Evolutionary conservation across 2,888 invertebrate genomes (phyloP).

Genomic region (Punctoribates punctum): DNA sequence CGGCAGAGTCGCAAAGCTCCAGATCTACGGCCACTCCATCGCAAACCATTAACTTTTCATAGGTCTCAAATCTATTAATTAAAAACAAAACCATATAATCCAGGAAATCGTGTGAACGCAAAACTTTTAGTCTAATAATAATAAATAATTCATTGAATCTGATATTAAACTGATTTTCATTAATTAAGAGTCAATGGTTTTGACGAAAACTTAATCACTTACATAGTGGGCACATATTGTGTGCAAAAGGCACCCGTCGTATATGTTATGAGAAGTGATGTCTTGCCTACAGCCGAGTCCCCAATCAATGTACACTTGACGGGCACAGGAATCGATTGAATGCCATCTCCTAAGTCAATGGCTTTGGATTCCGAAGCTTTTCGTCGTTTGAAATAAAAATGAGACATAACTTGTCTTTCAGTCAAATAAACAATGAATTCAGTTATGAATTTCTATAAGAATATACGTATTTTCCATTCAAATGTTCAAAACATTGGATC

Average conservation of each 20-base stretch:
- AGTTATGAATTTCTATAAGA: neutral
- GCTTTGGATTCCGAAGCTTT: neutral
- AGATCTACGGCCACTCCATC: conserved; percentile 19
- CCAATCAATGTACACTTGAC: conserved; percentile 50
- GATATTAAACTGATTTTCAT: no score
- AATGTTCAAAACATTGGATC: no score
- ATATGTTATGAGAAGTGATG: conserved; percentile 56
- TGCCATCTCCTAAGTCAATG: neutral
- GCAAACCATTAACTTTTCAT: neutral
- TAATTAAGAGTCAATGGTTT: no score
- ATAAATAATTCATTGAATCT: no score
- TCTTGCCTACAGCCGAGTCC: conserved; percentile 58
- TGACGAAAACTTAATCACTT: conserved; percentile 2
- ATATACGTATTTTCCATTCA: neutral
- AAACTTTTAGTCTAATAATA: no score
- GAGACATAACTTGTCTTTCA: neutral
- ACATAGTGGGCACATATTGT: conserved; percentile 27
- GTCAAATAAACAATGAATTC: neutral
- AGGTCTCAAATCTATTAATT: neutral
- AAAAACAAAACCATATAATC: neutral
- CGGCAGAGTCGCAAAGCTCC: conserved; percentile 8
- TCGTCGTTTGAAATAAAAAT: conserved; percentile 12
- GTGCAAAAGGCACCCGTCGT: neutral
- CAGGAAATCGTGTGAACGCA: neutral
- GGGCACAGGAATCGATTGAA: conserved; percentile 15